Base-by-base conservation (phyloP, 2,797 vertebrate genomes). In the Oceanodroma leucorhoa region DNA sequence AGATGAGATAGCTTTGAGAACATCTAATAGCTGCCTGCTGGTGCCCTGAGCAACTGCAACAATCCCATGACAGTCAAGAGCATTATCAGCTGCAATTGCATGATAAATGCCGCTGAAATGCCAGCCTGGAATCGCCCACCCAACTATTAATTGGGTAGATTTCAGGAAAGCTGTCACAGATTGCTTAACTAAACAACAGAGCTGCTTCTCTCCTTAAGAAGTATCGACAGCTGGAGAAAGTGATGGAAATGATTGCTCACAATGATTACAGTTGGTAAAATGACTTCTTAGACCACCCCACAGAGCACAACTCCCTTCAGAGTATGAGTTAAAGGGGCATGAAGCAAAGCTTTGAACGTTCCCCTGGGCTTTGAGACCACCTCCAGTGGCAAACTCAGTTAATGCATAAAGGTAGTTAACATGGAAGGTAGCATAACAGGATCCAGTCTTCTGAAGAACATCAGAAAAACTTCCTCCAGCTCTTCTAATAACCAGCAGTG, bases 261-360 rank as follows among this genome's bases (percentile, higher is more conserved):
- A 83, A 38, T 21, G 2, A 45, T n/a, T 82, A 45, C 22, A 43
- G 15, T 23, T 78, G 22, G 11, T 73, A 75, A 91, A 89, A 69
- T 40, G 6, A 34, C 30, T 58, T 79, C 69, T 81, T 73, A 50
- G 70, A 78, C 32, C 36, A 80, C 29, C 38, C 43, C 38, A 76
- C 65, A 85, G 34, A 84, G 23, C 45, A 54, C 48, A 81, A 34
- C 11, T 51, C 30, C 78, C 41, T 86, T 61, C 62, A 85, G n/a
- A 38, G 5, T 10, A 70, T 67, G 38, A 90, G 19, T 45, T 87
- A 38, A 87, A n/a, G 19, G 17, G 15, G 4, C 64, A 82, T 54
- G 54, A 91, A 89, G 50, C 48, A 94, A 91, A 93, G 45, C 29
- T 92, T 67, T 94, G 40, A 85, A 71, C 15, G 24, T 55, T 90